Evolutionary conservation across 2,888 invertebrate species (phyloP).

Genomic region (Psylliodes chrysocephalus): DNA sequence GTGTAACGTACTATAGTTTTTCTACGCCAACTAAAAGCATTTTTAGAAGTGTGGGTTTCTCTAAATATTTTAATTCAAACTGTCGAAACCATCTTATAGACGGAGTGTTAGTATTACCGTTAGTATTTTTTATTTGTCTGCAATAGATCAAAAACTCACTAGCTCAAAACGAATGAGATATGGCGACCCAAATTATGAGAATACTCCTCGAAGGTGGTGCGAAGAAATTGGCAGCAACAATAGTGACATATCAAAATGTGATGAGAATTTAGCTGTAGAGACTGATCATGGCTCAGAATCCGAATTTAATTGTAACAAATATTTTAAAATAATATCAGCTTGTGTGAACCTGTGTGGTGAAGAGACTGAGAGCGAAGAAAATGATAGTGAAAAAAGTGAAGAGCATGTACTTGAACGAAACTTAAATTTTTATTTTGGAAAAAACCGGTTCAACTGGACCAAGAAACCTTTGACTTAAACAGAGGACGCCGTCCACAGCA

Average conservation of each 20-base stretch:
- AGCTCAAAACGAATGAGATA: conserved; percentile 13
- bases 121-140: too few species aligned
- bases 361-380: conserved; percentile 17
- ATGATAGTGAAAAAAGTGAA: conserved; percentile 15
- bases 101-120: neutral
- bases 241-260: too few species aligned
- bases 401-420: too few species aligned
- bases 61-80: neutral
- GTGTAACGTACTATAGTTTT: neutral
- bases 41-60: neutral
- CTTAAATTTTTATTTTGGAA: conserved; percentile 21
- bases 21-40: neutral
- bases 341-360: conserved; percentile 2
- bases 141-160: neutral
- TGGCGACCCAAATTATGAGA: conserved; percentile 1
- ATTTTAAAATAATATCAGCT: neutral
- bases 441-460: conserved; percentile 28
- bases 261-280: too few species aligned
- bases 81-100: neutral
- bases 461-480: conserved; percentile 26
- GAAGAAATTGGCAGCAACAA: too few species aligned
- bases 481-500: conserved; percentile 30
- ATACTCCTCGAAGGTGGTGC: neutral
- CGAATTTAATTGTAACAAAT: neutral
- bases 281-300: too few species aligned